These are phyloP conservation scores for Tokudaia tokunoshimensis DNA, from an alignment of 2,797 vertebrate genomes.

Conservation along the genomic window DNA sequence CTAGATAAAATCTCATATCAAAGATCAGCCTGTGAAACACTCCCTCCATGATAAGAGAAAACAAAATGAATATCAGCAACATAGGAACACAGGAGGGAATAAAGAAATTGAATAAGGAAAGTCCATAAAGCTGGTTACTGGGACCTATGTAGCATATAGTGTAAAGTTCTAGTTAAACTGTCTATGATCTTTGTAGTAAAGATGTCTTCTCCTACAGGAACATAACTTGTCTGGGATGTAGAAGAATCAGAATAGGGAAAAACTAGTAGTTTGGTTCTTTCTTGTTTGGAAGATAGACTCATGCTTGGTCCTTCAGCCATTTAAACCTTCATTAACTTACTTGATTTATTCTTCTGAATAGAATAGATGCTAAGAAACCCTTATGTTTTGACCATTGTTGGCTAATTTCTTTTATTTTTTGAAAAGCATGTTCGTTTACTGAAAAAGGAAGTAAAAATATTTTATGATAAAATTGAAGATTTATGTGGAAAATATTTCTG, in stretches of 20 bases:
- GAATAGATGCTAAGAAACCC: background rate
- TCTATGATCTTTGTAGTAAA: background rate
- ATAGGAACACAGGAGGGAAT: background rate
- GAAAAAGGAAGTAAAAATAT: too few relatives aligned
- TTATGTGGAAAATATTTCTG: too few relatives aligned
- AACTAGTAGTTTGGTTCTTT: background rate
- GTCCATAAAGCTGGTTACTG: background rate
- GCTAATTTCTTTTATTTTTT: background rate
- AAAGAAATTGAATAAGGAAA: background rate
- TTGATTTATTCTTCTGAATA: background rate
- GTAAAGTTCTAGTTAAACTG: background rate
- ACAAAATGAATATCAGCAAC: background rate
- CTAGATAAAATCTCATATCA: background rate
- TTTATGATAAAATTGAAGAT: too few relatives aligned
- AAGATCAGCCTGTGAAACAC: background rate
- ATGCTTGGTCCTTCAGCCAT: background rate
- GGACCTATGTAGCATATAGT: background rate
- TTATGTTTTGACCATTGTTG: background rate
- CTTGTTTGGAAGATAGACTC: background rate
- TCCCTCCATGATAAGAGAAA: background rate
- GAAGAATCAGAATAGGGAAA: background rate
- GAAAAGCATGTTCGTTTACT: too few relatives aligned
- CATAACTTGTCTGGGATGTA: background rate
- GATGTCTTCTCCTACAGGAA: background rate
- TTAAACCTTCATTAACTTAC: background rate